phyloP scores from a whole-genome alignment of 2,888 invertebrate species.

The Morpho achilles region DNA sequence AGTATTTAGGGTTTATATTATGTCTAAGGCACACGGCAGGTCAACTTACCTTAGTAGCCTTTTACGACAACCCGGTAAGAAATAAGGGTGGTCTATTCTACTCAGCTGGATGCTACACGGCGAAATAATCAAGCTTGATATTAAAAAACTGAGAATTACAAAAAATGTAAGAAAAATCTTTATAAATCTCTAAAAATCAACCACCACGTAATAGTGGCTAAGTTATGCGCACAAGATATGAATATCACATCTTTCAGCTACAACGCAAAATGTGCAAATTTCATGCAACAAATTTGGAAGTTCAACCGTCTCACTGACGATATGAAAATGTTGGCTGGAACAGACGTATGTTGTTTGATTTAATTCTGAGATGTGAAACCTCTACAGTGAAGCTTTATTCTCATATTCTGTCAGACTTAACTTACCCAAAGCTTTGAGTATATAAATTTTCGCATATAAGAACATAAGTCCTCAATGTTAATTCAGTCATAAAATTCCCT shows the following conservation, averaged over 20 bases:
- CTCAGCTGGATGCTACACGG: too few species aligned
- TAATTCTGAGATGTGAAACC: conserved; percentile 4
- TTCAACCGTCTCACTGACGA: conserved; percentile 8
- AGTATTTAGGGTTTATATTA: too few species aligned
- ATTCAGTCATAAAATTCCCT: too few species aligned
- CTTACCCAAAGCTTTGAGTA: too few species aligned
- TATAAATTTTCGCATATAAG: not conserved
- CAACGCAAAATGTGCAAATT: conserved; percentile 14
- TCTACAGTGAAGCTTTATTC: conserved; percentile 4
- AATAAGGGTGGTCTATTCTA: too few species aligned
- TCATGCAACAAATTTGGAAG: conserved; percentile 17
- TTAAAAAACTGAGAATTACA: not conserved
- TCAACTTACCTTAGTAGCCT: too few species aligned
- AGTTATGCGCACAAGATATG: conserved; percentile 17
- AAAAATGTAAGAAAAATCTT: not conserved
- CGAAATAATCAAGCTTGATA: too few species aligned
- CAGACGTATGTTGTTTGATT: conserved; percentile 13
- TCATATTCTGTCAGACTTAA: not conserved
- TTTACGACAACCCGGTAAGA: too few species aligned
- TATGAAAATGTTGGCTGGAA: conserved; percentile 14
- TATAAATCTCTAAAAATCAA: not conserved
- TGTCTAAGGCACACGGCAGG: too few species aligned
- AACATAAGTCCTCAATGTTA: too few species aligned
- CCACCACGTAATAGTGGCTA: conserved; percentile 2
- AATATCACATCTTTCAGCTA: conserved; percentile 12